These are phyloP conservation scores for Halocaridina rubra DNA, from an alignment of 2,888 invertebrate genomes.

Conservation along the genomic window DNA sequence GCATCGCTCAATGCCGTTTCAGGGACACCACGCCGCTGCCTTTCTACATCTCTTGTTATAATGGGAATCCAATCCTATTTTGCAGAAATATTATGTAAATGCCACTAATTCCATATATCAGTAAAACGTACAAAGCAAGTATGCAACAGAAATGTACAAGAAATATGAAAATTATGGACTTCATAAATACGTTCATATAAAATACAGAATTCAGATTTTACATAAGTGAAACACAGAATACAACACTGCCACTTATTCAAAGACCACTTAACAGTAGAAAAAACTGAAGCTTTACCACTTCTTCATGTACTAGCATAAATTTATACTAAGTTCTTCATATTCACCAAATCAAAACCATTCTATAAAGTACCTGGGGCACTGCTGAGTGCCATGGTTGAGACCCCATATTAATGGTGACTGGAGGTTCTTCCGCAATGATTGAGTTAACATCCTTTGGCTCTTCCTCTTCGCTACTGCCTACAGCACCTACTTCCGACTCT, in stretches of 20 bases:
- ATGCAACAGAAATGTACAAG: no score
- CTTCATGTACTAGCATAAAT: no score
- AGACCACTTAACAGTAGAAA: no score
- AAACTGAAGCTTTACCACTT: no score
- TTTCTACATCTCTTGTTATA: conserved; percentile 82
- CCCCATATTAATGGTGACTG: conserved; percentile 38
- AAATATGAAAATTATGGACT: no score
- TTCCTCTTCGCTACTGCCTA: conserved; percentile 19
- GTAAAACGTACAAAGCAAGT: no score
- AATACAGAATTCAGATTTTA: no score
- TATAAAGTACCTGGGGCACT: conserved; percentile 43
- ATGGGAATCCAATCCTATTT: conserved; percentile 88
- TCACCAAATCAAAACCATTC: not conserved
- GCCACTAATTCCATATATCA: no score
- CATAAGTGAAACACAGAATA: no score
- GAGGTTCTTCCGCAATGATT: conserved; percentile 32
- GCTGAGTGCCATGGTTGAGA: conserved; percentile 56
- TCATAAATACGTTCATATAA: no score
- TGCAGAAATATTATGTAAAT: no score
- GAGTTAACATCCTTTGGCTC: conserved; percentile 26
- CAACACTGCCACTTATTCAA: no score
- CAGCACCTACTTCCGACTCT: conserved; percentile 24
- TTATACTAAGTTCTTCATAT: not conserved
- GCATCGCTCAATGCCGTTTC: conserved; percentile 85
- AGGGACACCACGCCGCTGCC: conserved; percentile 73